Evolutionary conservation across 1,140 invertebrate genomes (phyloP).

Genomic region (Drosophila malerkotliana): DNA sequence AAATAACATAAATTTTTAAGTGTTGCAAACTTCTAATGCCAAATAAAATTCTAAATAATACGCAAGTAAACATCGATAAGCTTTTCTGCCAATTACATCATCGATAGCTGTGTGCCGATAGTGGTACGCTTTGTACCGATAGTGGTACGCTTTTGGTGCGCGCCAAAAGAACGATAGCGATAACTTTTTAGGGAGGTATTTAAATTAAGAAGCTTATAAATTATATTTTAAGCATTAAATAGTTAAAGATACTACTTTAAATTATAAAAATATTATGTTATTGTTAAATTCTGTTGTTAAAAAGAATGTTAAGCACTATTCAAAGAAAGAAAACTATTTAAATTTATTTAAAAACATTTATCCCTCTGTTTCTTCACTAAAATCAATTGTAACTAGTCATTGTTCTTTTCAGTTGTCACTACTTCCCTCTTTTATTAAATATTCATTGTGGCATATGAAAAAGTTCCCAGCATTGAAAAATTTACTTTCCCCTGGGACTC

Average conservation of each 20-base stretch:
- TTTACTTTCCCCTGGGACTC: neutral
- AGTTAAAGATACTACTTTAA: too few species aligned
- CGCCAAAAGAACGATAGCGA: neutral
- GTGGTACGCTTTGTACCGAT: too few species aligned
- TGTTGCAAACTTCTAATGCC: conserved; percentile 23
- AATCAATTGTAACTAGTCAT: neutral
- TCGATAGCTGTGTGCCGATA: neutral
- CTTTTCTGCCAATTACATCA: neutral
- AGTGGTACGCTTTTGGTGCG: too few species aligned
- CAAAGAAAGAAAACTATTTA: too few species aligned
- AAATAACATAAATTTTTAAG: neutral
- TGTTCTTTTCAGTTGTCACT: neutral
- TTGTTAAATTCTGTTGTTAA: too few species aligned
- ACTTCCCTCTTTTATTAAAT: conserved; percentile 1
- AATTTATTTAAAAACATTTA: neutral
- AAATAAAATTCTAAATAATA: conserved; percentile 25
- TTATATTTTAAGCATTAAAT: neutral
- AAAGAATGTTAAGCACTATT: too few species aligned
- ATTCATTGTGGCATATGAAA: conserved; percentile 8
- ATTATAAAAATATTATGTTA: too few species aligned
- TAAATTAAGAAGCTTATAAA: neutral
- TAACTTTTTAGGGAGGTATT: neutral
- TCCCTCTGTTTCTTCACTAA: too few species aligned
- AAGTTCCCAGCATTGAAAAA: conserved; percentile 20
- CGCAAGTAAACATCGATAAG: neutral